Base-by-base conservation (phyloP, 1,140 invertebrate genomes). In the Drosophila pachea region DNA sequence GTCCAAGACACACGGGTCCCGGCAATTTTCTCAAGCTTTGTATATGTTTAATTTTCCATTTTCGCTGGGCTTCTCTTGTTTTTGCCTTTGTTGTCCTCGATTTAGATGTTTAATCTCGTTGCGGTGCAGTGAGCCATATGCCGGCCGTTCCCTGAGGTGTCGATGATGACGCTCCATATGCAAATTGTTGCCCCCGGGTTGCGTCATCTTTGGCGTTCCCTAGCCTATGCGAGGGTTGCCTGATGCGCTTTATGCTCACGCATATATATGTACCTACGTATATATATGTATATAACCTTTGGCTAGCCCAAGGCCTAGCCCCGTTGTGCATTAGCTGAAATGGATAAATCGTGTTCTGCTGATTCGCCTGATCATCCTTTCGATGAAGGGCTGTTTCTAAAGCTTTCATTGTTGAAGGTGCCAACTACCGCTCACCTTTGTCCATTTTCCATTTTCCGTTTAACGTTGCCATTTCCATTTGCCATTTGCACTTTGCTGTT, bases 261-360 rank as follows among this genome's bases (percentile, higher is more conserved):
- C 71, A 83, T 72, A 65, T 70, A 83, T 74, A 63, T 67, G 72
- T 75, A 83, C 65, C 55, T 66, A 31, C 47, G 61, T 75, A 11
- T 38, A 4, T 12, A 42, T 42, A 42, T 22, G 22, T 22, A 22
- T 22, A 22, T 22, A 22, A 3, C 22, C 22, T 22, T 22, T 22
- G 22, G 22, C 45, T 60, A 47, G 31, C 12, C 22, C 58, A 7
- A 45, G 43, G 43, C 22, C 43, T 45, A 7, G 35, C 12, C 45
- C 43, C 16, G 22, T 35, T 48, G 9, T 29, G 32, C 54, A 78
- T 72, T 75, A 68, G 64, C 14, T 49, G 12, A 71, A 82, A 78
- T 84, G 68, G 61, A 67, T 78, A 72, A 71, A 54, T 58, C 58
- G 59, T 74, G 78, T 78, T 78, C 31, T 54, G 61, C 65, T 65